Conservation (phyloP, 2,113 vertebrate species). For the western clawed frog (Xenopus tropicalis) region DNA sequence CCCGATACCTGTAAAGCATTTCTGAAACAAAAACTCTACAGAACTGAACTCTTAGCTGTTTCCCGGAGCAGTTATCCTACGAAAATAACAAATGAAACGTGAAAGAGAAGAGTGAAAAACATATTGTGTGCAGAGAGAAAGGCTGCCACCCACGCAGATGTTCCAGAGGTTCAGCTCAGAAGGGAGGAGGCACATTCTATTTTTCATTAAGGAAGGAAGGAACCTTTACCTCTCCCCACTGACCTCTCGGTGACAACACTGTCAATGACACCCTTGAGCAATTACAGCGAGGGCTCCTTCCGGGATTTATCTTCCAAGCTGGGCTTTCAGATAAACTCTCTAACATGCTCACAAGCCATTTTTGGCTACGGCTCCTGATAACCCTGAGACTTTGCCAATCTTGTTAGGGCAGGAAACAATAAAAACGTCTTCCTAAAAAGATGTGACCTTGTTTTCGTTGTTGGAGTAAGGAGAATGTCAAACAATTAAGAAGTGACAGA, state of each 20-base stretch:
- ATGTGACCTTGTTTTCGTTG: constrained; percentile 27
- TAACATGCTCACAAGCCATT: not conserved
- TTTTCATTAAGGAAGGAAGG: constrained; percentile 34
- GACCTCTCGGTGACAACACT: constrained; percentile 30
- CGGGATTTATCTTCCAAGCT: constrained; percentile 14
- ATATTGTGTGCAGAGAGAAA: not conserved
- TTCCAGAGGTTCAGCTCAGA: constrained; percentile 19
- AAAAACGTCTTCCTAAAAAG: constrained; percentile 28
- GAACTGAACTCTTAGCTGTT: too few species aligned
- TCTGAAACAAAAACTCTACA: too few species aligned
- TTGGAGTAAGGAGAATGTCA: constrained; percentile 25
- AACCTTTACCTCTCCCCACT: constrained; percentile 13
- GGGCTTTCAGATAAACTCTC: constrained; percentile 26
- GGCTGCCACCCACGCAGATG: constrained; percentile 17
- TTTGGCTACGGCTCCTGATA: constrained; percentile 1
- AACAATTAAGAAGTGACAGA: constrained; percentile 24
- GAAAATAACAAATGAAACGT: not conserved
- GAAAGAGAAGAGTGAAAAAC: not conserved
- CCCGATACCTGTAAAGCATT: too few species aligned
- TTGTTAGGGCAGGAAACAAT: constrained; percentile 23
- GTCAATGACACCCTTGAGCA: constrained; percentile 35
- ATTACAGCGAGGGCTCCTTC: constrained; percentile 18
- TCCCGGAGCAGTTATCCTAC: not conserved
- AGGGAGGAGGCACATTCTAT: constrained; percentile 28
- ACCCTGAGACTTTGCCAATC: constrained; percentile 19